phyloP scores from a whole-genome alignment of 2,113 vertebrate species.

The Albula glossodonta region DNA sequence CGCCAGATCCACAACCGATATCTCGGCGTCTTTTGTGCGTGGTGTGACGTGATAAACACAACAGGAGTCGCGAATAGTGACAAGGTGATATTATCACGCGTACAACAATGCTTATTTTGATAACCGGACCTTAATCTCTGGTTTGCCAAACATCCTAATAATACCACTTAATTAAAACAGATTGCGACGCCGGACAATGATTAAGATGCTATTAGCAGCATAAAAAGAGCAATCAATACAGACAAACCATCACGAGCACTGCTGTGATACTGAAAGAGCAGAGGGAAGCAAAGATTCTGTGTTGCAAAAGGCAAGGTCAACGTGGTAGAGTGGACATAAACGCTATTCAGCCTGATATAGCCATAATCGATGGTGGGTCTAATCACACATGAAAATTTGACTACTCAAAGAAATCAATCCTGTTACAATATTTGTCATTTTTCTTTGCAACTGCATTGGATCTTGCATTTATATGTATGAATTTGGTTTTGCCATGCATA shows the following conservation, averaged over 20 bases:
- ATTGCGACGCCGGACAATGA: slow-evolving; percentile 46
- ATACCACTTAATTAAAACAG: slow-evolving; percentile 57
- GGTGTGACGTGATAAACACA: slow-evolving; percentile 36
- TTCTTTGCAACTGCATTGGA: no score
- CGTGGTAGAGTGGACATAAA: slow-evolving; percentile 15
- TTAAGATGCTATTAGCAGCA: slow-evolving; percentile 32
- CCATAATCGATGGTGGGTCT: neutral
- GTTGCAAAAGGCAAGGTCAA: slow-evolving; percentile 35
- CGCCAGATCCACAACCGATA: neutral
- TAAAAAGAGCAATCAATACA: slow-evolving; percentile 39
- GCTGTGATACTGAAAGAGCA: slow-evolving; percentile 23
- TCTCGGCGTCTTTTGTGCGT: neutral
- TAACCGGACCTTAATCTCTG: slow-evolving; percentile 45
- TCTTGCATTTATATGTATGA: no score
- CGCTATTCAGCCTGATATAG: slow-evolving; percentile 1
- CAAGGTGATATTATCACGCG: slow-evolving; percentile 32
- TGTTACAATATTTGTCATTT: no score
- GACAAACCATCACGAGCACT: slow-evolving; percentile 6
- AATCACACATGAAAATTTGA: slow-evolving; percentile 31
- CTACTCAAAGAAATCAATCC: no score
- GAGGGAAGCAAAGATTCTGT: slow-evolving; percentile 18
- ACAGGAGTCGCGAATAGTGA: slow-evolving; percentile 38
- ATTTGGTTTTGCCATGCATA: no score
- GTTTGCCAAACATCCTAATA: slow-evolving; percentile 47
- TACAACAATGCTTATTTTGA: slow-evolving; percentile 41